A percentile compares a stretch with the other conserved stretches of the same genome.
phyloP scores from a whole-genome alignment of 2,888 invertebrate species.

The Drosophila ezoana region DNA sequence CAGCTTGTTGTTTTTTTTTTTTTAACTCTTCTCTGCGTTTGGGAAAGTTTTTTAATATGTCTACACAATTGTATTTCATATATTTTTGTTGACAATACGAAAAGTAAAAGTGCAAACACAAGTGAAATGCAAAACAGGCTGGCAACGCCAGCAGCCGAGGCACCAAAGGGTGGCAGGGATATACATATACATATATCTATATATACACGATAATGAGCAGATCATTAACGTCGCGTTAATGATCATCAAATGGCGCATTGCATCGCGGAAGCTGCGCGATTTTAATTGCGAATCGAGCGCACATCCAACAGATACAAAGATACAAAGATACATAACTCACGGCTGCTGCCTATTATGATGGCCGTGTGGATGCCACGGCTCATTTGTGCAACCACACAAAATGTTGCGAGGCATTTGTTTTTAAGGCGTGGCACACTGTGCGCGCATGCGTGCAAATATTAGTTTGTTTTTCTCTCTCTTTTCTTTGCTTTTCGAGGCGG shows the following conservation, averaged over 20 bases:
- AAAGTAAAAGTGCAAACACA: constrained; percentile 58
- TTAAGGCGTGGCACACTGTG: constrained; percentile 60
- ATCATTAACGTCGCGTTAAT: constrained; percentile 4
- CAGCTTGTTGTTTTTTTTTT: too few relatives aligned
- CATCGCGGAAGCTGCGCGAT: constrained; percentile 62
- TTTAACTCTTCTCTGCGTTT: neutral
- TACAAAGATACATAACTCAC: constrained; percentile 50
- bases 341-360: constrained; percentile 31
- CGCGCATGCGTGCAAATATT: constrained; percentile 69
- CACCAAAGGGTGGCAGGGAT: too few relatives aligned
- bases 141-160: too few relatives aligned
- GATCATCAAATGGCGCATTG: constrained; percentile 43
- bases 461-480: constrained; percentile 11
- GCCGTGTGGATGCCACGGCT: constrained; percentile 50
- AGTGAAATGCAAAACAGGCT: neutral
- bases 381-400: constrained; percentile 53
- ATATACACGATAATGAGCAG: constrained; percentile 29
- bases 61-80: constrained; percentile 54
- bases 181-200: neutral
- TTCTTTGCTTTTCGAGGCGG: constrained; percentile 43
- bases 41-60: constrained; percentile 57
- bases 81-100: constrained; percentile 60
- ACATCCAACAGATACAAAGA: constrained; percentile 47
- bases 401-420: constrained; percentile 10
- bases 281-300: constrained; percentile 63